Evolutionary conservation across 2,888 invertebrate genomes (phyloP).

Genomic region (Steinernema scapterisci): DNA sequence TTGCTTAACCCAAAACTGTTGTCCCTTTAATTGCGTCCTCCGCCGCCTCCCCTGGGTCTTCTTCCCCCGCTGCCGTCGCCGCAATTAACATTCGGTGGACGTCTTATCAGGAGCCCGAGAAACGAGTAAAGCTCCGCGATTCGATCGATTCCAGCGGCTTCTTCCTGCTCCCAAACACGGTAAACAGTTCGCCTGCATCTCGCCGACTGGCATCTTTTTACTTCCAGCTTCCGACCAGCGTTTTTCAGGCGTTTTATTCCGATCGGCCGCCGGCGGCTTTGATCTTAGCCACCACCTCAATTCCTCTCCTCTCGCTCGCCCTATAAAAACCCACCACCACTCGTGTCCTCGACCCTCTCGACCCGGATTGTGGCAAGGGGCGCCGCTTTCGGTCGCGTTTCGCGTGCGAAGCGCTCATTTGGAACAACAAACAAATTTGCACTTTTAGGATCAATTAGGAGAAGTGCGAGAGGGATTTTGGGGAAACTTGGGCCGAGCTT

Average conservation of each 20-base stretch:
- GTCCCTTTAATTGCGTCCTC: neutral
- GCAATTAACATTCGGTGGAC: conserved; percentile 5
- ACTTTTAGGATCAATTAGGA: conserved; percentile 11
- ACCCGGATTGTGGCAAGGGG: neutral
- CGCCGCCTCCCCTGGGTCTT: neutral
- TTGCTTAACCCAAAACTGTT: neutral
- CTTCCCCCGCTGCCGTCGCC: neutral
- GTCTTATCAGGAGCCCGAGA: conserved; percentile 22
- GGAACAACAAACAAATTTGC: neutral
- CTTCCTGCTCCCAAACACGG: neutral
- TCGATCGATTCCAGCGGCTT: conserved; percentile 23
- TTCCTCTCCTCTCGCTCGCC: neutral
- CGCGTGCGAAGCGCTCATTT: conserved; percentile 1
- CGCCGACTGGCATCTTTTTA: no score
- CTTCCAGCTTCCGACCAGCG: no score
- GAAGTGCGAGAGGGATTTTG: neutral
- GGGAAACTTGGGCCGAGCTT: no score
- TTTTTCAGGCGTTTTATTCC: neutral
- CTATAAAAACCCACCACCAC: neutral
- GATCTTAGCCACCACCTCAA: neutral
- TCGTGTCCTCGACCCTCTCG: neutral
- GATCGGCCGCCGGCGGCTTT: neutral
- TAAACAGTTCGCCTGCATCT: neutral
- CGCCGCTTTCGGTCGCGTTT: conserved; percentile 2
- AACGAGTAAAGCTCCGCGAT: neutral